Evolutionary conservation across 2,888 invertebrate genomes (phyloP).

Genomic region (Argyresthia goedartella): DNA sequence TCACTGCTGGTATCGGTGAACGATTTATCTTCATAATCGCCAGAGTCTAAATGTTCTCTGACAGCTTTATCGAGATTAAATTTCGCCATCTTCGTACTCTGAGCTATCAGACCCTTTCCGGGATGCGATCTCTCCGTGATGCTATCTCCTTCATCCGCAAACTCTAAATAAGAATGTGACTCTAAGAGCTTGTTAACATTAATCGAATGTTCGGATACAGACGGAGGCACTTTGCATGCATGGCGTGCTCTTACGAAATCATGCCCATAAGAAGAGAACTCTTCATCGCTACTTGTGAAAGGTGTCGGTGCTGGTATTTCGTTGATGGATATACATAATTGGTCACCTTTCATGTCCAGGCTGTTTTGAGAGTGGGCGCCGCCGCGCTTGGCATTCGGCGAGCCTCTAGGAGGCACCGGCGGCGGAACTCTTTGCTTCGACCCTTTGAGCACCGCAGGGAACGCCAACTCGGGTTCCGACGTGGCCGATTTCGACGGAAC

Average conservation of each 20-base stretch:
- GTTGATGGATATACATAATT: conserved; percentile 45
- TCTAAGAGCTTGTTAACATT: conserved; percentile 40
- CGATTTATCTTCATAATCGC: conserved; percentile 51
- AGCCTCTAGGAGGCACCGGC: conserved; percentile 89
- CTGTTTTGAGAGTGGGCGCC: conserved; percentile 42
- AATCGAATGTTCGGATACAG: conserved; percentile 49
- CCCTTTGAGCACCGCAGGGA: conserved; percentile 83
- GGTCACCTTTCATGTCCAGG: conserved; percentile 61
- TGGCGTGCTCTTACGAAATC: conserved; percentile 37
- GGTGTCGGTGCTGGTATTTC: conserved; percentile 51
- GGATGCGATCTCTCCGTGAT: conserved; percentile 43
- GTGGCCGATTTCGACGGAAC: conserved; percentile 35
- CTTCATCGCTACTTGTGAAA: conserved; percentile 56
- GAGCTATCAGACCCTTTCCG: conserved; percentile 43
- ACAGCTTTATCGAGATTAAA: conserved; percentile 51
- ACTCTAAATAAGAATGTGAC: conserved; percentile 51
- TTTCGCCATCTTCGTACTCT: conserved; percentile 59
- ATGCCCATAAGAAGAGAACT: conserved; percentile 58
- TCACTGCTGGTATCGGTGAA: conserved; percentile 57
- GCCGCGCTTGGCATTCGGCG: conserved; percentile 75
- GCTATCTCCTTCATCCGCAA: conserved; percentile 47
- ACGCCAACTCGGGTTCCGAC: conserved; percentile 70
- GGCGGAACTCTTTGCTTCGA: conserved; percentile 86
- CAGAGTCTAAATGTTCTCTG: conserved; percentile 51
- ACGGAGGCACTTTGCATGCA: conserved; percentile 47